Evolutionary conservation across 2,888 invertebrate genomes (phyloP).

Genomic region (Drosophila ezoana): DNA sequence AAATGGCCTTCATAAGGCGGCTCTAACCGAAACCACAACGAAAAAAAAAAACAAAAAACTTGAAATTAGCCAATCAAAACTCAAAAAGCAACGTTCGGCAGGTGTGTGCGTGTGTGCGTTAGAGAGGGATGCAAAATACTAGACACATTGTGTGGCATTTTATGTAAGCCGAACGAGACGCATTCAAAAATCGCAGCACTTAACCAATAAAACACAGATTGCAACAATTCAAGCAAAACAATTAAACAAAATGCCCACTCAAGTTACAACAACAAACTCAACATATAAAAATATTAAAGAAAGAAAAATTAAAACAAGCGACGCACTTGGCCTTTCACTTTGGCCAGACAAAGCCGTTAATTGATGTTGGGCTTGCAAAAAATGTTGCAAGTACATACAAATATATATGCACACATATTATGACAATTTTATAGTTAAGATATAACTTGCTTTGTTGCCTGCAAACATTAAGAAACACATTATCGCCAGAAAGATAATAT

Average conservation of each 20-base stretch:
- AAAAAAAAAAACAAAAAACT: background rate
- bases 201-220: conserved; percentile 59
- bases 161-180: conserved; percentile 57
- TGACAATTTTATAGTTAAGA: too few relatives aligned
- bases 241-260: conserved; percentile 46
- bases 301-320: conserved; percentile 10
- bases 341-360: conserved; percentile 1
- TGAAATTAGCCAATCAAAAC: conserved; percentile 62
- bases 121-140: conserved; percentile 30
- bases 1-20: conserved; percentile 61
- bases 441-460: too few relatives aligned
- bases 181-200: conserved; percentile 56
- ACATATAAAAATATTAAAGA: conserved; percentile 1
- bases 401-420: background rate
- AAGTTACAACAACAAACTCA: conserved; percentile 20
- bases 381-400: background rate
- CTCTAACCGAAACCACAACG: conserved; percentile 11
- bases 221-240: conserved; percentile 47
- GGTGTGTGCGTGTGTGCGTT: conserved; percentile 11
- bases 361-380: conserved; percentile 17
- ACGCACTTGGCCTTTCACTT: conserved; percentile 55
- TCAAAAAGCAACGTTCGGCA: conserved; percentile 24
- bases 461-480: too few relatives aligned
- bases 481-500: too few relatives aligned
- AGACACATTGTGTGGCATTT: conserved; percentile 38